A percentile compares a stretch with the other conserved stretches of the same genome.
These are phyloP conservation scores for Slavum lentiscoides DNA, from an alignment of 2,888 invertebrate species.

Conservation along the genomic window DNA sequence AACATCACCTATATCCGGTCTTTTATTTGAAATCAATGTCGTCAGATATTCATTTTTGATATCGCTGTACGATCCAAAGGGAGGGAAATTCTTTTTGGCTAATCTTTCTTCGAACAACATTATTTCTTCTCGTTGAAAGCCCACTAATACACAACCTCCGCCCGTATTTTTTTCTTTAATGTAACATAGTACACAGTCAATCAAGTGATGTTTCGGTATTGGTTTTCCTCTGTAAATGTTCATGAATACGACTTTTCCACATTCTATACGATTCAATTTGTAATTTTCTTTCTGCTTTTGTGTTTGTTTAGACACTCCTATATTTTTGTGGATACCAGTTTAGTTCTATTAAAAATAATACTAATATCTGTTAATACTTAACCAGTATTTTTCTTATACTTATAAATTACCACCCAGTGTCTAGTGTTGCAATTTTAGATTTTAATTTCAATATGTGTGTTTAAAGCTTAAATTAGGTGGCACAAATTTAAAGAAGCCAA, in stretches of 20 bases:
- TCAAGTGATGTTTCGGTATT: conserved; percentile 2
- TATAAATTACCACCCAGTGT: no score
- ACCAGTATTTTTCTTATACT: no score
- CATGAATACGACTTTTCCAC: conserved; percentile 22
- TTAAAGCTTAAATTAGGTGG: no score
- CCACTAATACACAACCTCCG: conserved; percentile 15
- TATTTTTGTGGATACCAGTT: no score
- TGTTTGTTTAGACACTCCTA: conserved; percentile 26
- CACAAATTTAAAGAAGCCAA: no score
- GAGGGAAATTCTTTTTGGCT: conserved; percentile 5
- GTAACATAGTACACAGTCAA: conserved; percentile 28
- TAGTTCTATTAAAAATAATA: no score
- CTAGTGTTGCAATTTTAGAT: no score
- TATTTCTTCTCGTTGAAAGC: conserved; percentile 19
- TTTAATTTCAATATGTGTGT: no score
- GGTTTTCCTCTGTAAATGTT: conserved; percentile 15
- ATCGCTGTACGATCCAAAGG: neutral
- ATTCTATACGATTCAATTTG: neutral
- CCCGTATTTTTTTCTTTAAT: neutral
- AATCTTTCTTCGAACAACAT: conserved; percentile 34
- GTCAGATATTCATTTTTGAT: conserved; percentile 2
- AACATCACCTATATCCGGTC: neutral
- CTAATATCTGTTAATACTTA: no score
- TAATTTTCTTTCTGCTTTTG: conserved; percentile 7
- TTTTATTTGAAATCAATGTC: neutral